phyloP scores from a whole-genome alignment of 2,113 vertebrate genomes.

The Pycnonotus jocosus region DNA sequence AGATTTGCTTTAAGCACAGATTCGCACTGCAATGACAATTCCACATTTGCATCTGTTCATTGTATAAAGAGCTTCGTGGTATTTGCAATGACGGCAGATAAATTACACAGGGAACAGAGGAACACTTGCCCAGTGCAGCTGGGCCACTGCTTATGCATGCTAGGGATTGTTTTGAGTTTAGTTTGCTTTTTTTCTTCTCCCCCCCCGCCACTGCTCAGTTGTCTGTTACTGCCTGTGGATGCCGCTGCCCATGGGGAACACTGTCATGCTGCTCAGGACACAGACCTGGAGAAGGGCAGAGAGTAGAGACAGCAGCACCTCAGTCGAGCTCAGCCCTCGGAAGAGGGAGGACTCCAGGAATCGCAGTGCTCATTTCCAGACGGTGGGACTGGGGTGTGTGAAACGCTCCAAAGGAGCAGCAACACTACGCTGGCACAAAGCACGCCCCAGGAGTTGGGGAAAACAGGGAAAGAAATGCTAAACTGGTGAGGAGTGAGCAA shows the following conservation, averaged over 20 bases:
- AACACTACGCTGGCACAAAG: not conserved
- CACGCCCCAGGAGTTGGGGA: not conserved
- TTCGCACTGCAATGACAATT: not conserved
- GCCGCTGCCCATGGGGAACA: fast-evolving
- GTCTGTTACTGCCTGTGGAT: not conserved
- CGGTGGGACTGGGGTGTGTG: fast-evolving
- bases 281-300: not conserved
- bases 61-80: not conserved
- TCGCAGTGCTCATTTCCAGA: fast-evolving
- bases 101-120: not conserved
- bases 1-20: not conserved
- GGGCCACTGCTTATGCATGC: not conserved
- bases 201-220: not conserved
- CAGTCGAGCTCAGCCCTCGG: fast-evolving
- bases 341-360: not conserved
- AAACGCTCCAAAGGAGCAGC: not conserved
- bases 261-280: not conserved
- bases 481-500: not conserved
- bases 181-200: not conserved
- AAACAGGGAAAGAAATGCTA: not conserved
- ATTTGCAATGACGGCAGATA: not conserved
- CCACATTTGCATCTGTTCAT: not conserved
- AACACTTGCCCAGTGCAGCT: slow-evolving; percentile 3
- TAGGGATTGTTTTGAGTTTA: not conserved
- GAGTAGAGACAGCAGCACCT: not conserved